Evolutionary conservation across 1,140 invertebrate species (phyloP).

Genomic region (Zelostemma sp.): DNA sequence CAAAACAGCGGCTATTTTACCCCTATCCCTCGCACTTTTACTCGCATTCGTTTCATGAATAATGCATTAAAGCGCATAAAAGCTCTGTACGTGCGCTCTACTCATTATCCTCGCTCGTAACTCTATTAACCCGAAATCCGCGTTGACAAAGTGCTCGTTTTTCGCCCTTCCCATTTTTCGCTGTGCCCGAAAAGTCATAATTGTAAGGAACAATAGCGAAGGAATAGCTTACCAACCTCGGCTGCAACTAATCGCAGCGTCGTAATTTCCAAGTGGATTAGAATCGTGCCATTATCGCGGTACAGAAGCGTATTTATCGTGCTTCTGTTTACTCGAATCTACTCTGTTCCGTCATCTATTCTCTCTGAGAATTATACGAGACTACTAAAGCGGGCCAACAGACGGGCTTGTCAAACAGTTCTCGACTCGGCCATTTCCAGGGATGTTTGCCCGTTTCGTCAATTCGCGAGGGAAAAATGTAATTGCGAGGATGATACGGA

Average conservation of each 20-base stretch:
- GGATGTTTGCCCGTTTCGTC: neutral
- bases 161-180: too few relatives aligned
- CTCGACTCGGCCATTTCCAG: neutral
- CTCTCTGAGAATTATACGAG: neutral
- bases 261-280: conserved; percentile 1
- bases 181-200: too few relatives aligned
- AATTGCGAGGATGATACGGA: too few relatives aligned
- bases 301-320: neutral
- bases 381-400: neutral
- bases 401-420: neutral
- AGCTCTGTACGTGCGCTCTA: too few relatives aligned
- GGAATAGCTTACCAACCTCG: too few relatives aligned
- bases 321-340: neutral
- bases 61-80: conserved; percentile 16
- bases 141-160: neutral
- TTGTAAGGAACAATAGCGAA: too few relatives aligned
- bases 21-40: conserved; percentile 12
- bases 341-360: neutral
- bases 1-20: neutral
- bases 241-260: neutral
- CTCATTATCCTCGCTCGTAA: conserved; percentile 25
- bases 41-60: conserved; percentile 19
- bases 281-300: neutral
- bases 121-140: conserved; percentile 30
- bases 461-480: too few relatives aligned